Evolutionary conservation across 1,140 invertebrate genomes (phyloP).

Genomic region (Colletes gigas): DNA sequence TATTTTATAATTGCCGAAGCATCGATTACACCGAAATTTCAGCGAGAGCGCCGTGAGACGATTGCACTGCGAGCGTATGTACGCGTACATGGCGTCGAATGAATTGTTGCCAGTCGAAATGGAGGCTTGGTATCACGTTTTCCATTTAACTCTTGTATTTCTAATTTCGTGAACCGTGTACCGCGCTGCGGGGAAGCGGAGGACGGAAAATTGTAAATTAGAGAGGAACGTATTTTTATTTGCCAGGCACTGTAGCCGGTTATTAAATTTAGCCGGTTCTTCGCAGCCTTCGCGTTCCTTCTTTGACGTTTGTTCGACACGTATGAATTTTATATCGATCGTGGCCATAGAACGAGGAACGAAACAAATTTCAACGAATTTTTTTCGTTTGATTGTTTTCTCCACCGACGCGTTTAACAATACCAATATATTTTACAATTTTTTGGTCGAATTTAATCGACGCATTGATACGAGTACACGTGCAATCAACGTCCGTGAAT

Average conservation of each 20-base stretch:
- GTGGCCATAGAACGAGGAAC: too few relatives aligned
- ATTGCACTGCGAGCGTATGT: background rate
- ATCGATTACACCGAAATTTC: conserved; percentile 6
- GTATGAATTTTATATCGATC: too few relatives aligned
- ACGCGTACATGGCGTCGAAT: background rate
- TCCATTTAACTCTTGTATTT: conserved; percentile 27
- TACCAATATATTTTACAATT: too few relatives aligned
- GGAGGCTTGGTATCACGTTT: conserved; percentile 9
- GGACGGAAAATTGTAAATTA: conserved; percentile 14
- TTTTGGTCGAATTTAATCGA: too few relatives aligned
- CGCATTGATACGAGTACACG: too few relatives aligned
- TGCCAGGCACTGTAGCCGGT: background rate
- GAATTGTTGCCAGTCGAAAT: conserved; percentile 1
- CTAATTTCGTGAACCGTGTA: background rate
- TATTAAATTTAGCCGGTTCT: conserved; percentile 1
- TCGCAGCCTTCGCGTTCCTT: background rate
- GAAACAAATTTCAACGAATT: background rate
- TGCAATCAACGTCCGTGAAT: too few relatives aligned
- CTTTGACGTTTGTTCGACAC: background rate
- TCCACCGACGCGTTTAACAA: background rate
- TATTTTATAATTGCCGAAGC: too few relatives aligned
- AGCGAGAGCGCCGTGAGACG: background rate
- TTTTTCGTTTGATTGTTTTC: background rate
- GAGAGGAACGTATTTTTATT: conserved; percentile 2
- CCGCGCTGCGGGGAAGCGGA: background rate